Percentiles rank a stretch among this genome's conserved stretches.
phyloP scores from a whole-genome alignment of 2,113 vertebrate genomes.

The Chaenogobius annularis region DNA sequence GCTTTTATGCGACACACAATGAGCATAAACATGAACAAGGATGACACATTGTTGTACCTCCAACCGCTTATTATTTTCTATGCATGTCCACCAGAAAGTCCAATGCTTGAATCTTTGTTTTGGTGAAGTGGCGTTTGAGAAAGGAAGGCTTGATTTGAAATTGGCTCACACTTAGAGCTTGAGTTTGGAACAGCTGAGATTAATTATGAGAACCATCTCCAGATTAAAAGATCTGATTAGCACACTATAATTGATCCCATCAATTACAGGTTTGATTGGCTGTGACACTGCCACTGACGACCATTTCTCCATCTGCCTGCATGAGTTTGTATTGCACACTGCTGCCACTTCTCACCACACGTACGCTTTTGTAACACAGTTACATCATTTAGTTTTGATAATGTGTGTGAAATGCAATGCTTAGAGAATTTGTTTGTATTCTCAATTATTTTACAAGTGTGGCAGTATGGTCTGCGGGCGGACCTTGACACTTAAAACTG shows the following conservation, averaged over 20 bases:
- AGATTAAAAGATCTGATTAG: constrained; percentile 49
- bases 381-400: not conserved
- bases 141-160: constrained; percentile 19
- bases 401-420: not conserved
- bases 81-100: not conserved
- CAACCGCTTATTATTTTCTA: not conserved
- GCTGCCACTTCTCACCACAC: not conserved
- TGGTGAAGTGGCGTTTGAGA: not conserved
- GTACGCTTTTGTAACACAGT: not conserved
- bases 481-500: too few relatives aligned
- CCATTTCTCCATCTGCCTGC: constrained; percentile 23
- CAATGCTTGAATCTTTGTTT: not conserved
- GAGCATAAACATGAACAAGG: too few relatives aligned
- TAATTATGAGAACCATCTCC: constrained; percentile 47
- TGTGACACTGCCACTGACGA: constrained; percentile 53
- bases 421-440: not conserved
- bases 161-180: constrained; percentile 33
- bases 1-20: too few relatives aligned
- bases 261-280: constrained; percentile 55
- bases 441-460: not conserved
- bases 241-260: constrained; percentile 48
- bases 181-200: constrained; percentile 43
- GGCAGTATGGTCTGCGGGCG: too few relatives aligned
- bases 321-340: not conserved
- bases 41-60: too few relatives aligned